Percentiles rank a stretch among this genome's conserved stretches.
These are phyloP conservation scores for Gymnobelideus leadbeateri DNA, from an alignment of 2,113 vertebrate genomes.

Conservation along the genomic window DNA sequence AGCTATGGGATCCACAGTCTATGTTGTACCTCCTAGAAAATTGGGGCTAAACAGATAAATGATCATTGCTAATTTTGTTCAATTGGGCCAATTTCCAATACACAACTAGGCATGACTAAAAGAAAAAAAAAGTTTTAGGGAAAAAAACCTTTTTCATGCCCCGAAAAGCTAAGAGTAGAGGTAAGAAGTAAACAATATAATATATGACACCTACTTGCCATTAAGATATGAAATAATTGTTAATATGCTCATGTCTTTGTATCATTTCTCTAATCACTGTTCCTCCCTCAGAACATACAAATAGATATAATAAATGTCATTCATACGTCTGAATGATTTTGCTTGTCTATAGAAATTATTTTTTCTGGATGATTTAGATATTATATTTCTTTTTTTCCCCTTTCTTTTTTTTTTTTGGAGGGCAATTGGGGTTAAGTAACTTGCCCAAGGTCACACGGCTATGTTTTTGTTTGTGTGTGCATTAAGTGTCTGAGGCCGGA, in stretches of 20 bases:
- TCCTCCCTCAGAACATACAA: not conserved
- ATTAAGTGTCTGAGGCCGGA: too few species aligned
- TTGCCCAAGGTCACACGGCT: too few species aligned
- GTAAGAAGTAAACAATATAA: not conserved
- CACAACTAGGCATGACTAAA: not conserved
- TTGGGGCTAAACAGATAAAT: not conserved
- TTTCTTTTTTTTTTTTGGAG: too few species aligned
- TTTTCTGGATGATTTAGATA: not conserved
- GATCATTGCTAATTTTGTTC: slow-evolving; percentile 8
- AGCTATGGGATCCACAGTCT: not conserved
- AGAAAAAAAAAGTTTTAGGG: not conserved
- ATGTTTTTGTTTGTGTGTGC: too few species aligned
- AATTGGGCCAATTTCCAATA: slow-evolving; percentile 19
- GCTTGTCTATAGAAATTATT: not conserved
- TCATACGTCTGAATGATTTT: not conserved
- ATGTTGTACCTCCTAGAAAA: slow-evolving; percentile 15
- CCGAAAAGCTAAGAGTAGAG: not conserved
- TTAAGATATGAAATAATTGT: not conserved
- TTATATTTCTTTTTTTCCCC: not conserved
- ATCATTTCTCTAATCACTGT: not conserved
- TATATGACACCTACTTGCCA: not conserved
- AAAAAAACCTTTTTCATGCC: not conserved
- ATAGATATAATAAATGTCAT: not conserved
- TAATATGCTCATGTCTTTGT: not conserved
- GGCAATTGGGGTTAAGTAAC: too few species aligned